These are phyloP conservation scores for Nansenia antarctica DNA, from an alignment of 2,113 vertebrate genomes.

Conservation along the genomic window DNA sequence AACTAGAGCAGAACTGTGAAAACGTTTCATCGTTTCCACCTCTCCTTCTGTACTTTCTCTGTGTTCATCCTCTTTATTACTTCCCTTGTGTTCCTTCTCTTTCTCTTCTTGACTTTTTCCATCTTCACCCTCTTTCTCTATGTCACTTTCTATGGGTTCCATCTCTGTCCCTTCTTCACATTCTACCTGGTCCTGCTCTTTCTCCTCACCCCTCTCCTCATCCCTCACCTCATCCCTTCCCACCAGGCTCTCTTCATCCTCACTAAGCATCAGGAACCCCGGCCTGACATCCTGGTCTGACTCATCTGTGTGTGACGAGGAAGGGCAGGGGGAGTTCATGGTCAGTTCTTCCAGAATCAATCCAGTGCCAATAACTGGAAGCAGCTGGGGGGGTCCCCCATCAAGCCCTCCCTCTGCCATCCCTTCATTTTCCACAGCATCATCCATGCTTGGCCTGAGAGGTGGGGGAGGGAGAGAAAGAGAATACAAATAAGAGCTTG, in stretches of 20 bases:
- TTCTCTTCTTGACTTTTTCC: background rate
- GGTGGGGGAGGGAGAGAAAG: background rate
- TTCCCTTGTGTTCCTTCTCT: background rate
- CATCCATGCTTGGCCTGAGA: slow-evolving; percentile 76
- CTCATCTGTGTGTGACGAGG: slow-evolving; percentile 5
- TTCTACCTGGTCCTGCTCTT: too few species aligned
- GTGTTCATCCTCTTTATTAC: too few species aligned
- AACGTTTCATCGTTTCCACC: background rate
- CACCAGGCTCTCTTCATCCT: slow-evolving; percentile 40
- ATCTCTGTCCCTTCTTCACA: too few species aligned
- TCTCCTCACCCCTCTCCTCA: too few species aligned
- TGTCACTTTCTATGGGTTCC: too few species aligned
- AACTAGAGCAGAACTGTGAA: background rate
- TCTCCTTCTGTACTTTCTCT: background rate
- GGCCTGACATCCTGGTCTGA: slow-evolving; percentile 79
- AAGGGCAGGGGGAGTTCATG: slow-evolving; percentile 20
- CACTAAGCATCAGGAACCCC: slow-evolving; percentile 82
- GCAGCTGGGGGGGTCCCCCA: too few species aligned
- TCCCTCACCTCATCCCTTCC: too few species aligned
- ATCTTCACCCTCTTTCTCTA: too few species aligned
- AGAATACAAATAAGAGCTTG: background rate
- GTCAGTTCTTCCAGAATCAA: too few species aligned
- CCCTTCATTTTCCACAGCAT: slow-evolving; percentile 24
- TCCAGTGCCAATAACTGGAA: too few species aligned
- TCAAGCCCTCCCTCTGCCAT: too few species aligned